Evolutionary conservation across 2,888 invertebrate genomes (phyloP).

Genomic region (Drosophila robusta): DNA sequence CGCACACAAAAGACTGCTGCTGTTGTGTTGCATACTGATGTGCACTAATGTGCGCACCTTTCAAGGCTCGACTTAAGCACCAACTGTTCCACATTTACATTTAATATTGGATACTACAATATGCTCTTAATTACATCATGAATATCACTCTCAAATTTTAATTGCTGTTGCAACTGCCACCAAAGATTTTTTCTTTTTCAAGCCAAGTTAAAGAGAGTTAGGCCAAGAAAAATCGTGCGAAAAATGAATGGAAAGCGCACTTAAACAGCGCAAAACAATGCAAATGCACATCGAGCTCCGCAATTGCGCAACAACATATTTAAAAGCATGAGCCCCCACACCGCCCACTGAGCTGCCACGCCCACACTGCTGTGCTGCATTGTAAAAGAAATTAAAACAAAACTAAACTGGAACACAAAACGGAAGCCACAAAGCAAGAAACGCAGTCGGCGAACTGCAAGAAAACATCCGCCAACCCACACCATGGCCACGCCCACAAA

Average conservation of each 20-base stretch:
- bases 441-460: constrained; percentile 21
- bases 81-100: not conserved
- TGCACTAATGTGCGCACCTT: constrained; percentile 15
- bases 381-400: constrained; percentile 20
- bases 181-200: not conserved
- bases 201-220: not conserved
- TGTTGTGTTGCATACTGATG: constrained; percentile 59
- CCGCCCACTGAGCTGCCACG: not conserved
- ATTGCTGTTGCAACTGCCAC: no score
- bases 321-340: constrained; percentile 24
- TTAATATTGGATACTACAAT: not conserved
- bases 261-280: constrained; percentile 39
- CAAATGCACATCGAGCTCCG: constrained; percentile 26
- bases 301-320: constrained; percentile 53
- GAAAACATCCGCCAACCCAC: constrained; percentile 16
- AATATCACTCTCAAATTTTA: not conserved
- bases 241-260: constrained; percentile 28
- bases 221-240: constrained; percentile 1
- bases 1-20: constrained; percentile 8
- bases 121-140: not conserved
- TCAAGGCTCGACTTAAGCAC: constrained; percentile 1
- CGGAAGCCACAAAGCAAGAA: constrained; percentile 15
- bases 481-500: constrained; percentile 35
- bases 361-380: constrained; percentile 10
- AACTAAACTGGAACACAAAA: constrained; percentile 22